Evolutionary conservation across 2,888 invertebrate species (phyloP).

Genomic region (Tachina lurida): DNA sequence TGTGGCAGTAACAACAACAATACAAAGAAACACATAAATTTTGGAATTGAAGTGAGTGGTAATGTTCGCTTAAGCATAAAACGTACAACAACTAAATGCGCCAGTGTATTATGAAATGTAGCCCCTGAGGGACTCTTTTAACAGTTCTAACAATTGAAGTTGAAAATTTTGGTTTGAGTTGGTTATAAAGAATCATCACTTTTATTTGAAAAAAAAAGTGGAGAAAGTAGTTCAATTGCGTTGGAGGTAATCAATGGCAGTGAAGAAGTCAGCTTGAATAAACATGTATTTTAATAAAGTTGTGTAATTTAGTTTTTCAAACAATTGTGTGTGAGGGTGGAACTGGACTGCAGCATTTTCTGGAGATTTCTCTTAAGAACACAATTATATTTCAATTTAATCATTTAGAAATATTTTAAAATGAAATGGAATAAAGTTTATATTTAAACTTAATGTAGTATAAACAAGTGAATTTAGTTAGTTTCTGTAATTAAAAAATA

Average conservation of each 20-base stretch:
- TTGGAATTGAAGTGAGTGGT: slow-evolving; percentile 48
- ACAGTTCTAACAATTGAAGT: slow-evolving; percentile 63
- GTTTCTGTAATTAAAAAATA: too few relatives aligned
- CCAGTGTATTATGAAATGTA: slow-evolving; percentile 37
- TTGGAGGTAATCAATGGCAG: slow-evolving; percentile 43
- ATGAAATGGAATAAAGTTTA: not conserved
- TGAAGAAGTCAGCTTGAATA: slow-evolving; percentile 34
- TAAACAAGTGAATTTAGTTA: too few relatives aligned
- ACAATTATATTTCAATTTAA: not conserved
- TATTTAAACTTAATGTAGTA: too few relatives aligned
- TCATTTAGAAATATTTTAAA: not conserved
- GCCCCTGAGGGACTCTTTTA: slow-evolving; percentile 67
- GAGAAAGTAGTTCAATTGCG: slow-evolving; percentile 1
- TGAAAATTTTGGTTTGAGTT: slow-evolving; percentile 29
- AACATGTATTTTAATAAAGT: slow-evolving; percentile 35
- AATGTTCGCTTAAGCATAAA: slow-evolving; percentile 33
- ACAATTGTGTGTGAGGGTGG: not conserved
- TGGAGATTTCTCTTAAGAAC: not conserved
- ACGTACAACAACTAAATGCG: slow-evolving; percentile 18
- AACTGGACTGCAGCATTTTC: not conserved
- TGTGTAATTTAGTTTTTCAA: slow-evolving; percentile 43
- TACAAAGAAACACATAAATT: slow-evolving; percentile 57
- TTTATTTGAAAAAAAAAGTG: not conserved
- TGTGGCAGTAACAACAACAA: slow-evolving; percentile 48
- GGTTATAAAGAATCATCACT: slow-evolving; percentile 5